phyloP scores from a whole-genome alignment of 2,888 invertebrate genomes.

The Ochlodes sylvanus region DNA sequence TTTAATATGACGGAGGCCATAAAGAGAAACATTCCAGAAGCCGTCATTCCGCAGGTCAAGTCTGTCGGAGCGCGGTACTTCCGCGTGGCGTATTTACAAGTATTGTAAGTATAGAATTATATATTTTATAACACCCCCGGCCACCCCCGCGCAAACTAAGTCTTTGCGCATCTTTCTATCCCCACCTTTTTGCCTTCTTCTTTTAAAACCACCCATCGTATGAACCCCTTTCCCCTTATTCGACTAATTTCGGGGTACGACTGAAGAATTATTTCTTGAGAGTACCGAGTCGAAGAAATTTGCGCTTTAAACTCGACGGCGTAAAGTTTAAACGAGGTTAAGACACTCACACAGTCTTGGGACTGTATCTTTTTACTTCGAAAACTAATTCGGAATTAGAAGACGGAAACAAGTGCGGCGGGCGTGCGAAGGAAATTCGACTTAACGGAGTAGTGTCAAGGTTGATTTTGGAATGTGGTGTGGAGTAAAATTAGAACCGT shows the following conservation, averaged over 20 bases:
- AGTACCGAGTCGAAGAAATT: constrained; percentile 55
- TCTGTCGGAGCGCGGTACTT: constrained; percentile 59
- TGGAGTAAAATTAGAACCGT: constrained; percentile 79
- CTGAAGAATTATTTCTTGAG: constrained; percentile 84
- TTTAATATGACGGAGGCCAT: constrained; percentile 33
- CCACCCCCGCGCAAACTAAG: constrained; percentile 80
- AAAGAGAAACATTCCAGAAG: constrained; percentile 22
- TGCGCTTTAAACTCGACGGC: constrained; percentile 52
- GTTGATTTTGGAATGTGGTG: constrained; percentile 48
- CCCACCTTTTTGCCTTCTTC: constrained; percentile 84
- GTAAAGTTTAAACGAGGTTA: constrained; percentile 57
- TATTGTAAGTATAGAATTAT: constrained; percentile 86
- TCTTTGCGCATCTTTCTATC: constrained; percentile 85
- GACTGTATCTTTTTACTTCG: constrained; percentile 85
- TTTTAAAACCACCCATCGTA: constrained; percentile 84
- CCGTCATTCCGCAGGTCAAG: constrained; percentile 27
- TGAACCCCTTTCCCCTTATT: constrained; percentile 84
- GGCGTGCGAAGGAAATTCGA: constrained; percentile 3
- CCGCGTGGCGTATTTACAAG: constrained; percentile 85
- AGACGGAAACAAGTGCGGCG: constrained; percentile 77
- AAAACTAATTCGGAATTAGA: constrained; percentile 84
- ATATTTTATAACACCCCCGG: constrained; percentile 82
- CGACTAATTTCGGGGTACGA: constrained; percentile 85
- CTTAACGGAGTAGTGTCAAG: constrained; percentile 36
- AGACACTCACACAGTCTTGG: constrained; percentile 72